These are phyloP conservation scores for Apamea crenata DNA, from an alignment of 2,888 invertebrate species.

Conservation along the genomic window DNA sequence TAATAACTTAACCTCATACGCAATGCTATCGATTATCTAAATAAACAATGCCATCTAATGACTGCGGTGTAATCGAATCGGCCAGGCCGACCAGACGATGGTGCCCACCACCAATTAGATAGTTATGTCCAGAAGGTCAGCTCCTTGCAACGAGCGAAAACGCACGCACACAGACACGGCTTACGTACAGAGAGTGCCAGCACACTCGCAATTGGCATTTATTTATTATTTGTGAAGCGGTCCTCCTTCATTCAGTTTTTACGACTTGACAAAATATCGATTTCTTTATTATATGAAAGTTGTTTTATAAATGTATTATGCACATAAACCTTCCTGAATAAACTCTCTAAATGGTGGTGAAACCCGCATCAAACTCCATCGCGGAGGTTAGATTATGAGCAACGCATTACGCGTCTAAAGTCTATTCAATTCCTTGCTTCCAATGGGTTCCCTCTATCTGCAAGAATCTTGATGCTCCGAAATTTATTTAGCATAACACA, in stretches of 20 bases:
- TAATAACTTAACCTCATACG: constrained; percentile 14
- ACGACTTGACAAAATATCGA: too few species aligned
- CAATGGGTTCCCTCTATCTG: too few species aligned
- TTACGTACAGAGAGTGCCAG: neutral
- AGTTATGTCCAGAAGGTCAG: constrained; percentile 2
- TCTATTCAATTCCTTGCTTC: too few species aligned
- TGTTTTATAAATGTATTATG: too few species aligned
- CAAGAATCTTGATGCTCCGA: too few species aligned
- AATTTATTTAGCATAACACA: too few species aligned
- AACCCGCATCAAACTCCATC: too few species aligned
- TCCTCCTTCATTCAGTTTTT: too few species aligned
- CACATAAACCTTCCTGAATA: neutral
- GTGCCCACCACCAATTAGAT: neutral
- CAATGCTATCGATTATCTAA: constrained; percentile 44
- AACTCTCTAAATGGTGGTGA: neutral
- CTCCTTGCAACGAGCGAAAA: neutral
- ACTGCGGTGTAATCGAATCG: constrained; percentile 50
- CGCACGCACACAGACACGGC: neutral
- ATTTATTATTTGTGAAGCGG: neutral
- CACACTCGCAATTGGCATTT: neutral
- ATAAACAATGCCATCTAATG: constrained; percentile 67
- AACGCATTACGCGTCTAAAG: too few species aligned
- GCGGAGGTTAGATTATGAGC: too few species aligned
- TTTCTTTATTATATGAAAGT: neutral
- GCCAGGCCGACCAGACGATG: constrained; percentile 38